Base-by-base conservation (phyloP, 1,140 invertebrate species). In the Ceratitis capitata region DNA sequence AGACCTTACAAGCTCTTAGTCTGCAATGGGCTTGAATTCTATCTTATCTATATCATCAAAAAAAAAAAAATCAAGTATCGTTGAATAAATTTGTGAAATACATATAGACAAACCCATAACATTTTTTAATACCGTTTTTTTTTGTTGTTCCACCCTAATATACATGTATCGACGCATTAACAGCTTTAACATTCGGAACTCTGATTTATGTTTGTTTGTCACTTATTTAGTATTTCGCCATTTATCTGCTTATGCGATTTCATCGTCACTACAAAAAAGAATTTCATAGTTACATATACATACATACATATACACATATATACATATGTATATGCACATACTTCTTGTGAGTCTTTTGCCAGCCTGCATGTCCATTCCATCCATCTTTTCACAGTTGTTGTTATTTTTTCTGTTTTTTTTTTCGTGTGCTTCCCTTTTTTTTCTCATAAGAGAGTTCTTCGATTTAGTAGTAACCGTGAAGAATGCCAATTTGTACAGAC, bases 391-490 rank as follows among this genome's bases (percentile, higher is more conserved):
- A 29, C 56, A 29, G 56, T 10, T 61, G 56, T 61, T 61, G 12
- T 61, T 32, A 61, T 61, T 26, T n/a, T n/a, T n/a, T 61, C n/a
- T 6, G 3, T 4, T 26, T 26, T 29, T 19, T 61, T 61, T 6
- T 7, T 61, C 29, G 4, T 29, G 10, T 61, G n/a, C 39, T 45
- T 42, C 16, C 1, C 16, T 45, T 47, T 78, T 69, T n/a, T n/a
- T n/a, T n/a, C n/a, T n/a, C n/a, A 19, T 35, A 3, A 45, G 9
- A 78, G 19, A 23, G 16, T 78, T 45, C 39, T 42, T 78, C 69
- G 69, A 78, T 42, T 78, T 78, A 78, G 69, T 78, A 78, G 69
- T 78, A 45, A 32, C 69, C 69, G 35, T 23, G 39, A 78, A 78
- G 69, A 78, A 78, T 45, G 69, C 39, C 69, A 78, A 78, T 78